These are phyloP conservation scores for Acholoe squamosa DNA, from an alignment of 2,888 invertebrate species.

Conservation along the genomic window DNA sequence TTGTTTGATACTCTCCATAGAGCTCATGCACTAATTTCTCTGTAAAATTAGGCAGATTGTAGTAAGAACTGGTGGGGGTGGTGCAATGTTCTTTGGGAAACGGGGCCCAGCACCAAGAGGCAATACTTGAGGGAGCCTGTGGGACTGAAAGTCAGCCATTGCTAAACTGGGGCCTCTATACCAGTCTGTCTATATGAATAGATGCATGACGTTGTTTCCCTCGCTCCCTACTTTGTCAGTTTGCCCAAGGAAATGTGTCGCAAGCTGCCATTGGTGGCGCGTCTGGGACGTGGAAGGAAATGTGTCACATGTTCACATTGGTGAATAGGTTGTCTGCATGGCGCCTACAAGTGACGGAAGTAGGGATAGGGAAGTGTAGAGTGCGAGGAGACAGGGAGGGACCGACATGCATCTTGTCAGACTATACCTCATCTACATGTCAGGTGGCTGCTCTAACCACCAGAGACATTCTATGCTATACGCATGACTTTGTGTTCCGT, in stretches of 20 bases:
- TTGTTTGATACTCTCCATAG: too few species aligned
- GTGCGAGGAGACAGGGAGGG: not conserved
- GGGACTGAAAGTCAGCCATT: not conserved
- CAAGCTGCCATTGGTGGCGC: not conserved
- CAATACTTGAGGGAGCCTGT: not conserved
- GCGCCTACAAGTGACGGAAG: not conserved
- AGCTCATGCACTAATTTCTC: too few species aligned
- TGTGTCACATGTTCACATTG: not conserved
- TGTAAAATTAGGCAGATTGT: too few species aligned
- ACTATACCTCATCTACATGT: too few species aligned
- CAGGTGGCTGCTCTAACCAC: too few species aligned
- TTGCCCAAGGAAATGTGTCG: constrained; percentile 7
- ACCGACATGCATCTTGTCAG: too few species aligned
- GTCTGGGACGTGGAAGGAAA: constrained; percentile 1
- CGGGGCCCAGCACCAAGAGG: not conserved
- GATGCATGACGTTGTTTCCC: constrained; percentile 10
- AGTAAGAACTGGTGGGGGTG: too few species aligned
- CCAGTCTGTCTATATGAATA: not conserved
- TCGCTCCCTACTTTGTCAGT: not conserved
- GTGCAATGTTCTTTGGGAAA: too few species aligned
- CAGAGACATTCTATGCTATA: too few species aligned
- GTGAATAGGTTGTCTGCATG: not conserved
- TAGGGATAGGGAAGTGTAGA: not conserved
- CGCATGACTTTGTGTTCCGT: too few species aligned
- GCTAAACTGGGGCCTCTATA: not conserved